Evolutionary conservation across 2,888 invertebrate genomes (phyloP).

Genomic region (Ichneumoninae sp.): DNA sequence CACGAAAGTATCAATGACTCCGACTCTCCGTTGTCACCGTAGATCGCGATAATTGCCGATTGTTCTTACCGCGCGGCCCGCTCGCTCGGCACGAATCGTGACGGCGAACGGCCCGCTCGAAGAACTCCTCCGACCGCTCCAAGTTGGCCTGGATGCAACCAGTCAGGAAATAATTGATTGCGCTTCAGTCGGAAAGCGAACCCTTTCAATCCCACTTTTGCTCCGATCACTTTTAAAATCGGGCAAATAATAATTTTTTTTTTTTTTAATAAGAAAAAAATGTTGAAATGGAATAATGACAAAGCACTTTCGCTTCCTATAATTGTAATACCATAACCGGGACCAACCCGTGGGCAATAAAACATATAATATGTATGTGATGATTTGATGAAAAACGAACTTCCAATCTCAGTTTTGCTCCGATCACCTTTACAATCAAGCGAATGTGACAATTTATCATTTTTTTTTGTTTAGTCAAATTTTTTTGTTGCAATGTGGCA

Average conservation of each 20-base stretch:
- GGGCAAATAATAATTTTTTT: neutral
- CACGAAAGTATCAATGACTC: slow-evolving; percentile 23
- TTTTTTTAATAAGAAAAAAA: no score
- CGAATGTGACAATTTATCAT: no score
- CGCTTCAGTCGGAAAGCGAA: neutral
- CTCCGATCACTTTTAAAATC: neutral
- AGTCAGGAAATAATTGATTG: neutral
- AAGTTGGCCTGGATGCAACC: neutral
- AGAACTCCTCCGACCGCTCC: neutral
- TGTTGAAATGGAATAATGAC: neutral
- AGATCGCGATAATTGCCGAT: slow-evolving; percentile 39
- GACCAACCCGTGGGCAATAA: neutral
- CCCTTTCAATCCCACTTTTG: neutral
- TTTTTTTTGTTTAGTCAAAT: no score
- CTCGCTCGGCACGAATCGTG: slow-evolving; percentile 29
- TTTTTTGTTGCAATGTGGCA: no score
- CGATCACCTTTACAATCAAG: no score
- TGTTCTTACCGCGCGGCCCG: slow-evolving; percentile 27
- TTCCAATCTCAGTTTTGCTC: no score
- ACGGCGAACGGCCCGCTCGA: neutral
- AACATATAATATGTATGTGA: neutral
- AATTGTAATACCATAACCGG: no score
- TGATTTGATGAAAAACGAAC: neutral
- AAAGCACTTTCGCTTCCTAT: neutral
- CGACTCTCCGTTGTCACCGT: slow-evolving; percentile 5